These are phyloP conservation scores for Neogale vison DNA, from an alignment of 2,113 vertebrate genomes.

Conservation along the genomic window DNA sequence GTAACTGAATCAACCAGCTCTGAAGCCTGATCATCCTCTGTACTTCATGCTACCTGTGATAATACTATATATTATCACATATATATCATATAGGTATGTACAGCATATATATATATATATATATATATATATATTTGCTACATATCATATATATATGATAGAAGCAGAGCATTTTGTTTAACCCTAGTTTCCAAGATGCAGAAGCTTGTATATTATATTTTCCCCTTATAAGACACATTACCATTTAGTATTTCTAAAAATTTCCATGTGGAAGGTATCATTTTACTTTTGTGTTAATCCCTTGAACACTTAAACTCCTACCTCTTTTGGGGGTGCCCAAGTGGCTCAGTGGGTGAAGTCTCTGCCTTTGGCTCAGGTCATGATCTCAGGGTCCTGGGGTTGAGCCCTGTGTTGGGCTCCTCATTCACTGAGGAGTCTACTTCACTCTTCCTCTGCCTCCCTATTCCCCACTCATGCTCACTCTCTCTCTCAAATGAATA, in stretches of 20 bases:
- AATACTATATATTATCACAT: not conserved
- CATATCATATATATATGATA: not conserved
- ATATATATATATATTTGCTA: not conserved
- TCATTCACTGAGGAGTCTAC: not conserved
- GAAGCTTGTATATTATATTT: not conserved
- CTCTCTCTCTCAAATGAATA: not conserved
- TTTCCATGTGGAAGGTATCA: not conserved
- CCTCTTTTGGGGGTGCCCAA: not conserved
- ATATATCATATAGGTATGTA: not conserved
- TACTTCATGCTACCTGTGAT: not conserved
- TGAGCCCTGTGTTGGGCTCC: not conserved
- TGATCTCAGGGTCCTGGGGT: not conserved
- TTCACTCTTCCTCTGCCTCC: not conserved
- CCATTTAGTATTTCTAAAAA: not conserved
- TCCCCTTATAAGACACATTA: not conserved
- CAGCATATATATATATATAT: not conserved
- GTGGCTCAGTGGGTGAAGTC: not conserved
- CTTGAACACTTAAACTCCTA: not conserved
- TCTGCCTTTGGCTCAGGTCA: not conserved
- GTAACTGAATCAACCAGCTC: not conserved
- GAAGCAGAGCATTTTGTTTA: not conserved
- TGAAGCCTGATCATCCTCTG: not conserved
- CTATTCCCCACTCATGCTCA: not conserved
- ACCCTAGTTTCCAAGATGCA: not conserved
- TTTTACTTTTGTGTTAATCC: not conserved